These are phyloP conservation scores for Cryptocephalus primarius DNA, from an alignment of 2,888 invertebrate species.

Conservation along the genomic window DNA sequence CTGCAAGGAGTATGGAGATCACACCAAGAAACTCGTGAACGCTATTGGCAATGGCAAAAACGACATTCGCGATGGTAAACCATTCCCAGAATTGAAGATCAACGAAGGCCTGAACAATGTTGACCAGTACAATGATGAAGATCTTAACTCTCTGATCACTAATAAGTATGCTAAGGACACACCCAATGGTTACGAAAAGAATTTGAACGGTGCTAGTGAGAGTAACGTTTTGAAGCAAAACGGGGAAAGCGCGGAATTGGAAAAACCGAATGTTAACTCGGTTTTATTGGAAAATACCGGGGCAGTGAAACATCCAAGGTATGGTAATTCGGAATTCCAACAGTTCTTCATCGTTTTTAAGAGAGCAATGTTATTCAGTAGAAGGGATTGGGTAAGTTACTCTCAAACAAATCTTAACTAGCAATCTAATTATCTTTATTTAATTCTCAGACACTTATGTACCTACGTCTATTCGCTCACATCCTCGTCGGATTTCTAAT, in stretches of 20 bases:
- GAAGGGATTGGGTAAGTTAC: conserved; percentile 71
- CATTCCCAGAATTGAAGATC: conserved; percentile 45
- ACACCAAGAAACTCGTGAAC: conserved; percentile 69
- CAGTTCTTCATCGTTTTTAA: conserved; percentile 86
- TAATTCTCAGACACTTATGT: conserved; percentile 75
- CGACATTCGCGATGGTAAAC: conserved; percentile 64
- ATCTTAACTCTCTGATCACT: conserved; percentile 17
- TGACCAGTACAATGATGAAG: conserved; percentile 24
- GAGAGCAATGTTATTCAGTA: conserved; percentile 72
- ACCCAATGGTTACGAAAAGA: conserved; percentile 49
- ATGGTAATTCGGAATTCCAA: conserved; percentile 70
- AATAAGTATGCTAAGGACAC: conserved; percentile 43
- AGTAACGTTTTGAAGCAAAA: not conserved
- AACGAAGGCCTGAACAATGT: conserved; percentile 41
- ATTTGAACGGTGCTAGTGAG: conserved; percentile 33
- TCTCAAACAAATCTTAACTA: not conserved
- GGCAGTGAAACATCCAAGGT: conserved; percentile 55
- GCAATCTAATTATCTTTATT: not conserved
- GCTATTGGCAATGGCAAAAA: conserved; percentile 72
- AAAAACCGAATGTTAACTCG: conserved; percentile 58
- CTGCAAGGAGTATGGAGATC: conserved; percentile 92
- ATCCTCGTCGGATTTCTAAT: conserved; percentile 87
- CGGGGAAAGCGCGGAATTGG: conserved; percentile 23
- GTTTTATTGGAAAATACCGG: conserved; percentile 51
- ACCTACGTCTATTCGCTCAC: conserved; percentile 87